phyloP scores from a whole-genome alignment of 2,888 invertebrate species.

The Odontocerum albicorne region DNA sequence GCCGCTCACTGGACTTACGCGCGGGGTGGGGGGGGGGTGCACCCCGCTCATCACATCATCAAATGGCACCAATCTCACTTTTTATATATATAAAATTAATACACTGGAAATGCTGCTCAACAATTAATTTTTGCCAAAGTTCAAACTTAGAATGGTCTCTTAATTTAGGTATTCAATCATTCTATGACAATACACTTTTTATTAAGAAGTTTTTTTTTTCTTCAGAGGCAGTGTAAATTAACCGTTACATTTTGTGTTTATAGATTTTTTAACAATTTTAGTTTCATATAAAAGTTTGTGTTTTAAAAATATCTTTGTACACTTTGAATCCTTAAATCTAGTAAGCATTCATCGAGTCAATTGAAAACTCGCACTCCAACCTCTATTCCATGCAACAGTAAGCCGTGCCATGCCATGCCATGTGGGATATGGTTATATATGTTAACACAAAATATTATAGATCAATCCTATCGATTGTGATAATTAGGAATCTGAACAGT shows the following conservation, averaged over 20 bases:
- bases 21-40: background rate
- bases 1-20: constrained; percentile 24
- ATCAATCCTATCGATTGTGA: too few species aligned
- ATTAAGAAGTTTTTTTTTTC: background rate
- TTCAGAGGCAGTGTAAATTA: constrained; percentile 6
- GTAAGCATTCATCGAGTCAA: constrained; percentile 28
- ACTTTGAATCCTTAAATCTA: constrained; percentile 35
- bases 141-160: constrained; percentile 12
- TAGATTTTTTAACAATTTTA: constrained; percentile 20
- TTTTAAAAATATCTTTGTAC: constrained; percentile 37
- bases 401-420: background rate
- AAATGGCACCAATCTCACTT: constrained; percentile 33
- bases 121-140: constrained; percentile 1
- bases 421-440: too few species aligned
- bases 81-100: constrained; percentile 6
- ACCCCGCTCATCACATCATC: background rate
- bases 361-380: constrained; percentile 12
- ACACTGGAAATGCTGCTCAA: constrained; percentile 18
- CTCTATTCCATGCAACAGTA: background rate
- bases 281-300: constrained; percentile 32
- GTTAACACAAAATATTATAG: too few species aligned
- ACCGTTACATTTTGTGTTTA: constrained; percentile 8
- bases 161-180: too few species aligned
- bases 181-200: too few species aligned
- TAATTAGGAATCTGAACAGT: too few species aligned